Evolutionary conservation across 1,140 invertebrate genomes (phyloP).

Genomic region (Hyposmocoma kahamanoa): DNA sequence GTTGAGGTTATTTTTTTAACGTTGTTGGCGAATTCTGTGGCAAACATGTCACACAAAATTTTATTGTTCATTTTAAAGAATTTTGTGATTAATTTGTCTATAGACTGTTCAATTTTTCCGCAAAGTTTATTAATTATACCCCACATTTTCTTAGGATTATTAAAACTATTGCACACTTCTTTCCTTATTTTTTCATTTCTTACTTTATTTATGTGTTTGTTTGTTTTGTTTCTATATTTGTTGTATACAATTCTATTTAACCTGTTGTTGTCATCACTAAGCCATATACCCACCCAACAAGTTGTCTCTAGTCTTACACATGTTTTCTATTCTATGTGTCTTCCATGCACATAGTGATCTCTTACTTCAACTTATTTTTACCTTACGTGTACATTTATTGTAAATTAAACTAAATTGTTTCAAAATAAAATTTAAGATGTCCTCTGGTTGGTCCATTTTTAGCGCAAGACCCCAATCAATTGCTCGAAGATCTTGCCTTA

Average conservation of each 20-base stretch:
- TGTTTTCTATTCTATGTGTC: conserved; percentile 1
- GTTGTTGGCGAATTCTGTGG: not conserved
- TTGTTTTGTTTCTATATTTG: conserved; percentile 9
- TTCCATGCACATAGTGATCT: conserved; percentile 1
- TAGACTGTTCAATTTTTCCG: conserved; percentile 1
- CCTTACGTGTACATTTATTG: not conserved
- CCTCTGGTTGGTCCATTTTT: not conserved
- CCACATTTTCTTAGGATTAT: conserved; percentile 6
- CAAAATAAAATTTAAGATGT: not conserved
- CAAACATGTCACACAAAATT: not conserved
- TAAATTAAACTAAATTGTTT: conserved; percentile 1
- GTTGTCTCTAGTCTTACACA: conserved; percentile 4
- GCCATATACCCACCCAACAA: not conserved
- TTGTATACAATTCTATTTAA: conserved; percentile 6
- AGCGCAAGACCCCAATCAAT: not conserved
- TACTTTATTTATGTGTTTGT: conserved; percentile 2
- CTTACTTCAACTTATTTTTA: not conserved
- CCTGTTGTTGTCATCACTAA: not conserved
- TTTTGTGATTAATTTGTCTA: not conserved
- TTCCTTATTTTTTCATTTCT: conserved; percentile 5
- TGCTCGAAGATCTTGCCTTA: not conserved
- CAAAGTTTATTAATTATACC: conserved; percentile 1
- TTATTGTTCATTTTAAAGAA: not conserved
- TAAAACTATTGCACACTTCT: conserved; percentile 4
- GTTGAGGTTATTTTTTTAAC: not conserved